Evolutionary conservation across 2,888 invertebrate species (phyloP).

Genomic region (Pasiphila rectangulata): DNA sequence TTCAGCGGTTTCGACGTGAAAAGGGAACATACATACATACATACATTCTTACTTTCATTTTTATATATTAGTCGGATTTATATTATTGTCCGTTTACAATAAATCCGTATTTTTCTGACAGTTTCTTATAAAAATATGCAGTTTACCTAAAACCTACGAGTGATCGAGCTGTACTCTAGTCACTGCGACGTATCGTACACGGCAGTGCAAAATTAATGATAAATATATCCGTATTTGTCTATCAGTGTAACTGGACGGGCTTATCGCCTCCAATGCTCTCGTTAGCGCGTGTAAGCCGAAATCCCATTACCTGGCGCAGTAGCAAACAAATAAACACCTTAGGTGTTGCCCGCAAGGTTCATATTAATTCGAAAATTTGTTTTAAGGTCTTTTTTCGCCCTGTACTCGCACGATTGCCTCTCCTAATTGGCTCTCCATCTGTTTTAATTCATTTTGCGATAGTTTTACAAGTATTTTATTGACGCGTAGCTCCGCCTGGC

Average conservation of each 20-base stretch:
- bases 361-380: slow-evolving; percentile 41
- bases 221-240: slow-evolving; percentile 80
- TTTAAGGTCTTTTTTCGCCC: slow-evolving; percentile 68
- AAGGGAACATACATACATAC: too few species aligned
- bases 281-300: slow-evolving; percentile 75
- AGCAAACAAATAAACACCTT: slow-evolving; percentile 50
- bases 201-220: slow-evolving; percentile 71
- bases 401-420: slow-evolving; percentile 77
- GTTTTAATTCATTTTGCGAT: slow-evolving; percentile 80
- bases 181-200: slow-evolving; percentile 42
- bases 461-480: slow-evolving; percentile 81
- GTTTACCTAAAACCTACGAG: slow-evolving; percentile 1
- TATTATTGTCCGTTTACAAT: too few species aligned
- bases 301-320: slow-evolving; percentile 58
- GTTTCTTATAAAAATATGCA: too few species aligned
- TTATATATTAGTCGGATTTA: too few species aligned
- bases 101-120: too few species aligned
- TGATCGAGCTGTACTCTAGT: slow-evolving; percentile 14
- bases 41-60: neutral
- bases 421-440: slow-evolving; percentile 80
- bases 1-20: too few species aligned
- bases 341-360: slow-evolving; percentile 31
- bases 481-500: slow-evolving; percentile 78
- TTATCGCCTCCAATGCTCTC: slow-evolving; percentile 69
- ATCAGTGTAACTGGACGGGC: slow-evolving; percentile 71